phyloP scores from a whole-genome alignment of 1,140 invertebrate species.

The Scaptomyza graminum region DNA sequence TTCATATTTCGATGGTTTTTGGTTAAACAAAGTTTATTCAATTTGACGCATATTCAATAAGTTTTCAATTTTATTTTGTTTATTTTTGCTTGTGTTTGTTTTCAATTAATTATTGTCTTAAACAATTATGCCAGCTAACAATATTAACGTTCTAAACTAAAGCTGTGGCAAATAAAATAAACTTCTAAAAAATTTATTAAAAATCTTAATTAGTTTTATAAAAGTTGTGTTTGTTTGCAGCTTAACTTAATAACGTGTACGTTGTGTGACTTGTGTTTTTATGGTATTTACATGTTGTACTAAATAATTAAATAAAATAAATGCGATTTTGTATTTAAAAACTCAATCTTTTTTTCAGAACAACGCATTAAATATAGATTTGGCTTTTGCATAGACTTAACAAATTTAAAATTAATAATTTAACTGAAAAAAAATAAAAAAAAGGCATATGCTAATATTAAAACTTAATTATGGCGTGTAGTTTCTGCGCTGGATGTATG shows the following conservation, averaged over 20 bases:
- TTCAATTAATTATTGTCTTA: constrained; percentile 77
- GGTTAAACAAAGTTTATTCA: constrained; percentile 42
- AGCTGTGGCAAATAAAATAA: constrained; percentile 28
- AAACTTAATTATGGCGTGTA: constrained; percentile 67
- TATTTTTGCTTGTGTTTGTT: constrained; percentile 21
- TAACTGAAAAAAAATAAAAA: constrained; percentile 16
- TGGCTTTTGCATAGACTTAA: constrained; percentile 71
- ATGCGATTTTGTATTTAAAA: constrained; percentile 68
- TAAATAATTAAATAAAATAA: constrained; percentile 60
- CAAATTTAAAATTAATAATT: constrained; percentile 48
- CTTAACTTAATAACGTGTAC: background rate
- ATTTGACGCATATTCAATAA: constrained; percentile 27
- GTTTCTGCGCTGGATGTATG: constrained; percentile 33
- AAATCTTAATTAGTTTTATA: constrained; percentile 26
- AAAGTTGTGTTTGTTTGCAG: background rate
- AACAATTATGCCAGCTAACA: constrained; percentile 71
- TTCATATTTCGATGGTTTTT: constrained; percentile 67
- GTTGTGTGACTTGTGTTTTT: constrained; percentile 13
- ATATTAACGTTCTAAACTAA: constrained; percentile 47
- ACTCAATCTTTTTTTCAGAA: constrained; percentile 46
- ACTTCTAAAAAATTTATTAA: constrained; percentile 20
- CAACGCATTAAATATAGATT: constrained; percentile 68
- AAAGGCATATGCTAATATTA: constrained; percentile 35
- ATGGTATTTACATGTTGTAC: constrained; percentile 62
- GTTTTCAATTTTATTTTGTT: constrained; percentile 17